Conservation (phyloP, 1,140 invertebrate genomes). For the Cydia splendana region DNA sequence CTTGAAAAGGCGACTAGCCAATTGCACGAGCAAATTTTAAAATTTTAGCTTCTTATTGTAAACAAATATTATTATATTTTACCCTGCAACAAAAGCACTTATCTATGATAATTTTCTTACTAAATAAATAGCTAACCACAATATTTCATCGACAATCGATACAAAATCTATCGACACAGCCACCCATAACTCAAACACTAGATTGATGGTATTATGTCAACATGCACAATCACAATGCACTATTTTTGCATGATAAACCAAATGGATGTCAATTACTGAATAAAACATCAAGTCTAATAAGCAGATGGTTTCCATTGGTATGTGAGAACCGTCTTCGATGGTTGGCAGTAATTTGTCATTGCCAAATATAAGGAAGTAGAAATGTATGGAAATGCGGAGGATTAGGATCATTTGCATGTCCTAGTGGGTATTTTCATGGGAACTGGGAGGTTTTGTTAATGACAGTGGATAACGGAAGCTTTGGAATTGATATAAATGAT, state of each 20-base stretch:
- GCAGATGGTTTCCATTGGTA: slow-evolving; percentile 55
- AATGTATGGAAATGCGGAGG: slow-evolving; percentile 58
- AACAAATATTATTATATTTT: too few relatives aligned
- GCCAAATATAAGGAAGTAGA: slow-evolving; percentile 49
- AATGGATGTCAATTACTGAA: slow-evolving; percentile 73
- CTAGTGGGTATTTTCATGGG: slow-evolving; percentile 48
- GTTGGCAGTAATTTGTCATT: slow-evolving; percentile 69
- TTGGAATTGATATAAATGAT: too few relatives aligned
- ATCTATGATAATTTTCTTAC: too few relatives aligned
- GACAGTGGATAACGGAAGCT: neutral
- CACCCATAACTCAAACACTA: slow-evolving; percentile 69
- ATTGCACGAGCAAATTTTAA: too few relatives aligned
- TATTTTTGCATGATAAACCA: slow-evolving; percentile 72
- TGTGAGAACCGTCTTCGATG: slow-evolving; percentile 57
- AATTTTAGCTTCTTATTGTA: too few relatives aligned
- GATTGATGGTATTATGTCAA: slow-evolving; percentile 77
- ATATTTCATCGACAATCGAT: slow-evolving; percentile 38
- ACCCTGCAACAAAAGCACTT: too few relatives aligned
- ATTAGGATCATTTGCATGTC: slow-evolving; percentile 56
- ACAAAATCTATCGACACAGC: slow-evolving; percentile 34
- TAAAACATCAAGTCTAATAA: slow-evolving; percentile 62
- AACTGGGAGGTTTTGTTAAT: slow-evolving; percentile 34
- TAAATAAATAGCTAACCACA: neutral
- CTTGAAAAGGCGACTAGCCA: too few relatives aligned
- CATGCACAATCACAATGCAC: slow-evolving; percentile 67